These are phyloP conservation scores for Gyps fulvus DNA, from an alignment of 2,113 vertebrate genomes.

Conservation along the genomic window DNA sequence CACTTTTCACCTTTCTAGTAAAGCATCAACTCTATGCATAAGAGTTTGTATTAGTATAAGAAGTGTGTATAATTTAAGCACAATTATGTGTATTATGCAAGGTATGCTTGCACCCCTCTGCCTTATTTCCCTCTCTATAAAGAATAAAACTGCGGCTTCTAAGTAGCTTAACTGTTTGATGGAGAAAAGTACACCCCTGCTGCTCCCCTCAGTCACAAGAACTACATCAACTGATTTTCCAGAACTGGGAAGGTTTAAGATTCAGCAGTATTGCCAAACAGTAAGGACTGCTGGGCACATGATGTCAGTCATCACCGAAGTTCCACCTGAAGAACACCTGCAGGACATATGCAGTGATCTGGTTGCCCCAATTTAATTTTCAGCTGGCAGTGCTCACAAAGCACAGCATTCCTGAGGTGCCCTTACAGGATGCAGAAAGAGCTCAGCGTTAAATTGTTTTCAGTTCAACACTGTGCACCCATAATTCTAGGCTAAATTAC, in stretches of 20 bases:
- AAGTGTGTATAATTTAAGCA: background rate
- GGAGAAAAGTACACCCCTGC: background rate
- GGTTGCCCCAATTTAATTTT: background rate
- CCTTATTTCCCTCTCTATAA: background rate
- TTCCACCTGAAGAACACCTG: background rate
- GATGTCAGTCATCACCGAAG: background rate
- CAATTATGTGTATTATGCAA: background rate
- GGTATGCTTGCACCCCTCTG: background rate
- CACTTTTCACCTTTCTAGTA: background rate
- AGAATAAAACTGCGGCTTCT: background rate
- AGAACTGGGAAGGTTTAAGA: background rate
- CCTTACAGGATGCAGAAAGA: background rate
- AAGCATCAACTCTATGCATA: background rate
- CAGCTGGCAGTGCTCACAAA: background rate
- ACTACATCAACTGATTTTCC: background rate
- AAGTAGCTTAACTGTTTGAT: background rate
- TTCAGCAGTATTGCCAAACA: background rate
- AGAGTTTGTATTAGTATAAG: background rate
- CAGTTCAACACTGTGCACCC: rapidly evolving
- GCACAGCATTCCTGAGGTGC: background rate
- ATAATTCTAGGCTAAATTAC: background rate
- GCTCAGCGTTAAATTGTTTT: background rate
- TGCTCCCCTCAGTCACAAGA: background rate
- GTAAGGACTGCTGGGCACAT: background rate
- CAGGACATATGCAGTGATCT: background rate